Percentiles rank a stretch among this genome's conserved stretches.
Conservation (phyloP, 2,888 invertebrate genomes). For the Coelopa pilipes region DNA sequence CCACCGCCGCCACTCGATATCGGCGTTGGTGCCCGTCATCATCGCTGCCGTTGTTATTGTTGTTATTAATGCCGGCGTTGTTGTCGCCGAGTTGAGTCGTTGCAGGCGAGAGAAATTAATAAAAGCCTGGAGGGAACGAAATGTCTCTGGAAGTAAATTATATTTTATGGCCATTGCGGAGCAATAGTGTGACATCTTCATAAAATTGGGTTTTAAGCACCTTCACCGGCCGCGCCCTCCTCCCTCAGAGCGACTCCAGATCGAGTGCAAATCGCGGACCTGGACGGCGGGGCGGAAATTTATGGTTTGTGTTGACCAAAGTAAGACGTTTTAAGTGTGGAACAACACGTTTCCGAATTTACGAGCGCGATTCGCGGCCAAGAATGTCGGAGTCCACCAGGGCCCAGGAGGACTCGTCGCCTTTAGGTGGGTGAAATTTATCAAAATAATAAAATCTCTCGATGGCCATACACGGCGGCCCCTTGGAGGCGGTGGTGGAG, state of each 20-base stretch:
- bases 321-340: conserved; percentile 43
- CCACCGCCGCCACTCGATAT: not conserved
- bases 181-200: conserved; percentile 51
- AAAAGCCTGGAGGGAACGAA: conserved; percentile 45
- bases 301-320: conserved; percentile 45
- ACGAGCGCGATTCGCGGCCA: conserved; percentile 3
- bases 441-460: not conserved
- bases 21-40: not conserved
- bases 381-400: not conserved
- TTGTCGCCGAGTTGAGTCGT: not conserved
- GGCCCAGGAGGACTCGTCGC: not conserved
- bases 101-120: conserved; percentile 1
- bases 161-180: conserved; percentile 23
- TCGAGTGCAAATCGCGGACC: not conserved
- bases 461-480: not conserved
- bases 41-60: not conserved
- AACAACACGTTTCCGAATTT: conserved; percentile 39
- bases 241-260: not conserved
- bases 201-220: conserved; percentile 54
- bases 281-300: conserved; percentile 28
- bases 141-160: conserved; percentile 39
- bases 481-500: not conserved
- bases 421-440: conserved; percentile 16
- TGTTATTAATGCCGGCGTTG: not conserved
- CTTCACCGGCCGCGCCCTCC: conserved; percentile 45